Evolutionary conservation across 2,797 vertebrate species (phyloP).

Genomic region (Phoebastria nigripes): DNA sequence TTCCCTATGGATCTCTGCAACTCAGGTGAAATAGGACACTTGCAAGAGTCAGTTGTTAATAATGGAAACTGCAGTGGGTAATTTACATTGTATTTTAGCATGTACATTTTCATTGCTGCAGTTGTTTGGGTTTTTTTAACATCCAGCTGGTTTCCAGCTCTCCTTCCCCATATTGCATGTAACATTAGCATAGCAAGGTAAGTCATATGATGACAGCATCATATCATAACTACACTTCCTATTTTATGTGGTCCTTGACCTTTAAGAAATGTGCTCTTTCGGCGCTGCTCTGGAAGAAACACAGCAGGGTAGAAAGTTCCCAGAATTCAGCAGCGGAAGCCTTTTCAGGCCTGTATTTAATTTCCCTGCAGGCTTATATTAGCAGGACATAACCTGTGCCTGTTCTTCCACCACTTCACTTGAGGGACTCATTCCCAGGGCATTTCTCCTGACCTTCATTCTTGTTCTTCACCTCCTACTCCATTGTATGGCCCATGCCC

Average conservation of each 20-base stretch:
- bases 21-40: background rate
- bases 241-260: background rate
- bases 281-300: background rate
- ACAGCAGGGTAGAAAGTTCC: background rate
- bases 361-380: background rate
- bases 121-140: background rate
- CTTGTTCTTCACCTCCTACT: background rate
- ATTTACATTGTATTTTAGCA: background rate
- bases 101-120: background rate
- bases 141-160: background rate
- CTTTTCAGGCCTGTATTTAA: background rate
- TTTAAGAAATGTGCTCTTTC: background rate
- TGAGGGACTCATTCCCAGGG: background rate
- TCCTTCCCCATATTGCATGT: background rate
- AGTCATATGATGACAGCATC: background rate
- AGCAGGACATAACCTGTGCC: background rate
- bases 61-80: background rate
- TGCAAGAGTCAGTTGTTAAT: background rate
- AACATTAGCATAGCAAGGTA: background rate
- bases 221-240: background rate
- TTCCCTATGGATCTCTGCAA: background rate
- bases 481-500: too few species aligned
- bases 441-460: background rate
- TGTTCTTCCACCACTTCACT: background rate
- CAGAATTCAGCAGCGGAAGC: background rate